Base-by-base conservation (phyloP, 64 coral and sea anemone species). In the Catalaphyllia jardinei region DNA sequence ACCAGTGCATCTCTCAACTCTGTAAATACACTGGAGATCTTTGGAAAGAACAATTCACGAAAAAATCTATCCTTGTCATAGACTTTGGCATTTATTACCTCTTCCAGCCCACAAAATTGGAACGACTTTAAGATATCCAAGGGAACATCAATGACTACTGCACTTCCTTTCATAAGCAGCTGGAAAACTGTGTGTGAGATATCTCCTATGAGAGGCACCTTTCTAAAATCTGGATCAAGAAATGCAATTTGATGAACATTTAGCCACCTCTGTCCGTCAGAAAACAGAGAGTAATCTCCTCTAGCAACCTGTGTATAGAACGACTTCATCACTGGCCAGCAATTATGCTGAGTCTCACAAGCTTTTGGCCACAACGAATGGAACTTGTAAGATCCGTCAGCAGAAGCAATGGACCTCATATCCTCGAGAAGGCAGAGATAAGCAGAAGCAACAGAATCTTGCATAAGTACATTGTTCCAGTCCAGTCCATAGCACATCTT, bases 361-460 rank as follows among this genome's bases (percentile, higher is more conserved):
- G 75, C 65, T 17, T 42, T 94, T 49, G 96, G 96, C 93, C 93
- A 98, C 0, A 98, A 71, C 8, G 25, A 54, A 72, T 98, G 88
- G 71, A 93, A 98, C 30, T 17, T 10, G 22, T 92, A 91, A 52
- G 19, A 60, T 33, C 67, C 78, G 29, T 54, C 89, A 27, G 52
- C 75, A 16, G 63, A 12, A 30, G 24, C 33, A 42, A 83, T 57
- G 8, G 50, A 42, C 52, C 18, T 84, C 49, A 80, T 20, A 35
- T 82, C 81, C 6, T 84, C 71, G 22, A 74, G 67, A 83, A 84
- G 81, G 46, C 73, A 35, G 10, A 80, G 31, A 19, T 82, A 73
- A 33, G 92, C 92, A 76, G 80, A 83, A n/a, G 71, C 69, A 62
- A 93, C 60, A 59, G 92, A 87, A 65, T 93, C 92, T 89, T 69